Evolutionary conservation across 2,888 invertebrate species (phyloP).

Genomic region (Aspidiotus rigidus): DNA sequence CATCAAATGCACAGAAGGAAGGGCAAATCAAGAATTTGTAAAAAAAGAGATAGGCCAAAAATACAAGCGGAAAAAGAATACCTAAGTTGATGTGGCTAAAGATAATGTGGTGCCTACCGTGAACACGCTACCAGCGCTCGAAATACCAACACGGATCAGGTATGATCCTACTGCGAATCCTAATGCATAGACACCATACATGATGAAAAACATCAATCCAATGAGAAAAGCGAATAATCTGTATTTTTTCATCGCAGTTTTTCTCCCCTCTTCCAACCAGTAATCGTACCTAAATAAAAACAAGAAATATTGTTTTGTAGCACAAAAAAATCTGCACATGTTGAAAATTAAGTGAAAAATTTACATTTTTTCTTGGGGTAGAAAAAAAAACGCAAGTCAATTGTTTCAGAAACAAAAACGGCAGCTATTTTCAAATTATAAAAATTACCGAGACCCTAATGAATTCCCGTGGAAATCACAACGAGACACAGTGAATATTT

Average conservation of each 20-base stretch:
- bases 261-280: constrained; percentile 40
- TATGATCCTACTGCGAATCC: constrained; percentile 48
- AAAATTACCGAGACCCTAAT: no score
- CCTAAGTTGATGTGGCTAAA: no score
- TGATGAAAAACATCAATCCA: constrained; percentile 43
- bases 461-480: no score
- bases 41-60: no score
- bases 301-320: background rate
- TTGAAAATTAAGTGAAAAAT: constrained; percentile 35
- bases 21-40: no score
- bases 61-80: no score
- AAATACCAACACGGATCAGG: constrained; percentile 42
- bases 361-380: constrained; percentile 42
- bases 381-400: no score
- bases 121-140: constrained; percentile 42
- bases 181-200: constrained; percentile 45
- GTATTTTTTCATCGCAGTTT: constrained; percentile 41
- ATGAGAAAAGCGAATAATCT: constrained; percentile 39
- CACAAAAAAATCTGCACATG: background rate
- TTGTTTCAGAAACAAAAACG: no score
- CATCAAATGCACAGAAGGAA: no score
- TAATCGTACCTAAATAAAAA: constrained; percentile 39
- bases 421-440: no score
- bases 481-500: no score
- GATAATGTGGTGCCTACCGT: constrained; percentile 38